Evolutionary conservation across 2,888 invertebrate species (phyloP), one percentile per base, ranked within the genome.

Genomic region (Drosophila demipolita): DNA sequence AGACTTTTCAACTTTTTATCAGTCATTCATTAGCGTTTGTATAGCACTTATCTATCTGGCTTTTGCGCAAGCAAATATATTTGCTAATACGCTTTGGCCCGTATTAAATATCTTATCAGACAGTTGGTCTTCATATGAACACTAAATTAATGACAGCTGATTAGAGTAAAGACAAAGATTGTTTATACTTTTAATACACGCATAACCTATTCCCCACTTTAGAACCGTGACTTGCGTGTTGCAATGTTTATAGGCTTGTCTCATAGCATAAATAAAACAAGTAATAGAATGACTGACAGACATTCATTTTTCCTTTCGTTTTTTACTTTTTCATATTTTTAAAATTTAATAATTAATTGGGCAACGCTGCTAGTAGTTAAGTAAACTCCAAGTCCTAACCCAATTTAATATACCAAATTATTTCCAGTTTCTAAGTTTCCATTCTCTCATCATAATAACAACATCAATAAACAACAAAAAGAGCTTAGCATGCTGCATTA

Each of bases 81-180:
- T 26, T 32, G 55, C n/a, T 57, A 15, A 29, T 42, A 20, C 40
- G 32, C 29, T 57, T 66, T 57, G 29, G 26, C n/a, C 11, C 32
- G 40, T 62, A 73, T 33, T 59, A 55, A 50, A 45, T 49, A 15
- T 49, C 42, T 60, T 63, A 60, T 53, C 73, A 59, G 32, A 9
- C 38, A 50, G 57, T 59, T 54, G 40, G 17, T 35, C 36, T 29
- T 40, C 9, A 40, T 49, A 32, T 50, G 59, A 66, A 61, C 64
- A 61, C 61, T 35, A 59, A 36, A 29, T 48, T 55, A 42, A 17
- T 40, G 49, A 15, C 49, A 66, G n/a, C 29, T 61, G 74, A 78
- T 77, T 32, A 77, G 75, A 74, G 66, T 73, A 50, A 32, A 33
- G 20, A n/a, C 49, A 17, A 52, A 61, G 32, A 63, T 66, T 23